Evolutionary conservation across 2,113 vertebrate species (phyloP), one percentile per base, ranked within the genome.

Genomic region (Damaliscus lunatus): DNA sequence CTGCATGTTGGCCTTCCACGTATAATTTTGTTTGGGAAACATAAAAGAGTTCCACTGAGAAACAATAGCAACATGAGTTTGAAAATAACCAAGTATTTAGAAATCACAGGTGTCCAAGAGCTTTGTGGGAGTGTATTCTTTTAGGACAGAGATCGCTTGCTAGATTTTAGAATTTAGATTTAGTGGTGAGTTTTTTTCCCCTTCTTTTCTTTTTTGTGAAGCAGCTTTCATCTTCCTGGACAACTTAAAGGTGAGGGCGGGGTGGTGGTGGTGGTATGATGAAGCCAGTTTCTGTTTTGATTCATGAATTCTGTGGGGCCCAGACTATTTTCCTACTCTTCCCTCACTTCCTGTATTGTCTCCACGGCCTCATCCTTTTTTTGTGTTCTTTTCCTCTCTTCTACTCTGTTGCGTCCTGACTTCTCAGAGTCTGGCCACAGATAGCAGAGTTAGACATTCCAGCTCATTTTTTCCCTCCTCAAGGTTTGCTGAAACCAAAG

Each of bases 1-100:
- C 64, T 74, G 29, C 21, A 21, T 25, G 3, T 71, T 90, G 84
- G 23, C 36, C 46, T 97, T 81, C 36, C 11, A 0, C 0, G 25
- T 85, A 27, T 33, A 85, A 40, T 90, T 93, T 93, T 90, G 60
- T 96, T 92, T 62, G 74, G 86, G 25, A 62, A 48, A 48, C 71
- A 50, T 33, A 13, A 46, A 53, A 86, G 91, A 17, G 25, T 46
- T 13, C 33, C 81, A 19, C 10, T n/a, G 52, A 29, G 31, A 55
- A 81, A 9, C 81, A 57, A 27, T 3, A 55, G 90, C 36, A 50
- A 33, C 25, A 43, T 0, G 7, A 13, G 78, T 85, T 33, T 77
- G 71, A 80, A 93, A 80, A 59, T 40, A 81, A 60, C 14, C n/a
- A 36, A 11, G 5, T 12, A 2, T 40, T 71, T 40, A 5, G 11